Percentiles rank a stretch among this genome's conserved stretches.
phyloP scores from a whole-genome alignment of 2,113 vertebrate species.

The Otis tarda region DNA sequence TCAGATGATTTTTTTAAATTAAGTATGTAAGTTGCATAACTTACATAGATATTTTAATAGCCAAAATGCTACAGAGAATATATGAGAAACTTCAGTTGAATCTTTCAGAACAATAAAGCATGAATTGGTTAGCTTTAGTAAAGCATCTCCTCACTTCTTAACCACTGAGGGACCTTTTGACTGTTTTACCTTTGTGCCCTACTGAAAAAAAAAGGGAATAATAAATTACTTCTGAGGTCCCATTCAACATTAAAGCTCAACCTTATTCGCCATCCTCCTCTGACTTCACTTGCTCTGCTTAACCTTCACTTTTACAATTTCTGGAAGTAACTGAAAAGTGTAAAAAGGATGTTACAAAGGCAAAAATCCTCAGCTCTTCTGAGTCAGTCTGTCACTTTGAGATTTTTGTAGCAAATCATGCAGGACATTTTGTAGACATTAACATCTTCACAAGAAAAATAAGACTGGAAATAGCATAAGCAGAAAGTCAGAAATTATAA shows the following conservation, averaged over 20 bases:
- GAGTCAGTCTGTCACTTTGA: background rate
- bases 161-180: background rate
- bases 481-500: background rate
- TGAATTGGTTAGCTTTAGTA: background rate
- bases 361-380: background rate
- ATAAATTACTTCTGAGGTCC: slow-evolving; percentile 1
- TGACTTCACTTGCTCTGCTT: background rate
- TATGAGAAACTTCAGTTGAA: background rate
- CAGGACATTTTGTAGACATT: background rate
- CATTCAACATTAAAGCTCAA: background rate
- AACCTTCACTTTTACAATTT: background rate
- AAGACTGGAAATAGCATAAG: background rate
- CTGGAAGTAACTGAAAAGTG: background rate
- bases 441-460: background rate
- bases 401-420: background rate
- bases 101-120: background rate
- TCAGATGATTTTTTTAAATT: background rate
- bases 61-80: background rate
- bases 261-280: background rate
- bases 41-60: background rate
- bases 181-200: background rate
- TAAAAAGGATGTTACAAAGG: background rate
- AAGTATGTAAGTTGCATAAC: background rate
- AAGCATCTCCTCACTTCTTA: background rate
- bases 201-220: slow-evolving; percentile 4